Evolutionary conservation across 2,113 vertebrate species (phyloP).

Genomic region (Ochotona curzoniae): DNA sequence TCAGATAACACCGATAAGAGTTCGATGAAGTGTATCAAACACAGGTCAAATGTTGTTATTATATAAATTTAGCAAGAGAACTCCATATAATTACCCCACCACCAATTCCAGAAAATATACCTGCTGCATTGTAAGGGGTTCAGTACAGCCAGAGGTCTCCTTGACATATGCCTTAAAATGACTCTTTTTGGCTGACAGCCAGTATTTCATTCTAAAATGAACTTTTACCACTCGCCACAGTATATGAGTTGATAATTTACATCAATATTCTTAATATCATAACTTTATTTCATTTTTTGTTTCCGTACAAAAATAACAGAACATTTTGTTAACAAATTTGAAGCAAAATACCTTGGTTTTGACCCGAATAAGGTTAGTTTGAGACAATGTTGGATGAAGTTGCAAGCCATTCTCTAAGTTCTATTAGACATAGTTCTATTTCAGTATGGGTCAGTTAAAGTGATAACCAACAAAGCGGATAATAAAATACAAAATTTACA

Average conservation of each 20-base stretch:
- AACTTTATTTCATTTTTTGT: slow-evolving; percentile 76
- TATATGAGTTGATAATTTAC: slow-evolving; percentile 77
- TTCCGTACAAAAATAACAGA: slow-evolving; percentile 39
- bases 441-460: neutral
- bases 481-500: neutral
- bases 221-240: slow-evolving; percentile 68
- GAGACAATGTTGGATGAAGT: neutral
- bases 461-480: neutral
- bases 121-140: slow-evolving; percentile 76
- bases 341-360: neutral
- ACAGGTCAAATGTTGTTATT: slow-evolving; percentile 66
- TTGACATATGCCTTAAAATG: slow-evolving; percentile 85
- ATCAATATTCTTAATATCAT: slow-evolving; percentile 80
- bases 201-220: slow-evolving; percentile 77
- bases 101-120: slow-evolving; percentile 59
- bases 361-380: neutral
- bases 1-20: slow-evolving; percentile 32
- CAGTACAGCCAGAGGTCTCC: slow-evolving; percentile 82
- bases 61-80: slow-evolving; percentile 79
- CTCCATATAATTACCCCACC: slow-evolving; percentile 80
- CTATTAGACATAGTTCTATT: neutral
- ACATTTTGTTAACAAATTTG: slow-evolving; percentile 6
- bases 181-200: slow-evolving; percentile 81
- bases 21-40: slow-evolving; percentile 64
- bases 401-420: neutral